These are phyloP conservation scores for Leucoraja ocellata DNA, from an alignment of 2,797 vertebrate species.

Conservation along the genomic window DNA sequence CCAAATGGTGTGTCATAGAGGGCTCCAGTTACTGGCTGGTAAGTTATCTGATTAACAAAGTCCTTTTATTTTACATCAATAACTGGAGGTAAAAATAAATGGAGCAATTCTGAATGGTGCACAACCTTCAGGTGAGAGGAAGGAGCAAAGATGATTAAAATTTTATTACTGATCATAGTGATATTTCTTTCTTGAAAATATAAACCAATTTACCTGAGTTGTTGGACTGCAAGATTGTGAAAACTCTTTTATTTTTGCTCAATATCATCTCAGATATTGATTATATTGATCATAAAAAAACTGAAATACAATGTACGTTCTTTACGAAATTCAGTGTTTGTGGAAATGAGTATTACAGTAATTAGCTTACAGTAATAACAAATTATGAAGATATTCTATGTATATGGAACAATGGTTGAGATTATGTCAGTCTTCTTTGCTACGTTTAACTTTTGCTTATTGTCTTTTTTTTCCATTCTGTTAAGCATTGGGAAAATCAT, in stretches of 20 bases:
- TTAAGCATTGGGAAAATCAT: neutral
- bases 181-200: neutral
- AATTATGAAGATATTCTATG: neutral
- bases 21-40: slow-evolving; percentile 68
- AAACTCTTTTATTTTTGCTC: neutral
- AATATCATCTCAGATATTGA: too few relatives aligned
- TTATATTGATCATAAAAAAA: neutral
- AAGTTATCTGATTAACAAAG: slow-evolving; percentile 79
- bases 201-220: neutral
- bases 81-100: slow-evolving; percentile 32
- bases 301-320: neutral
- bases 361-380: neutral
- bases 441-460: neutral
- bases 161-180: neutral
- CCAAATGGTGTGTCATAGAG: slow-evolving; percentile 85
- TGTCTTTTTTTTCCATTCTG: neutral
- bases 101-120: neutral
- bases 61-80: slow-evolving; percentile 59
- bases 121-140: neutral
- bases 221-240: neutral
- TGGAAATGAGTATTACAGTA: neutral
- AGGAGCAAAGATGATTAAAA: slow-evolving; percentile 4
- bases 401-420: neutral
- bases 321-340: neutral
- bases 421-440: neutral